Conservation (phyloP, 2,888 invertebrate species). For the Conchocele bisecta region DNA sequence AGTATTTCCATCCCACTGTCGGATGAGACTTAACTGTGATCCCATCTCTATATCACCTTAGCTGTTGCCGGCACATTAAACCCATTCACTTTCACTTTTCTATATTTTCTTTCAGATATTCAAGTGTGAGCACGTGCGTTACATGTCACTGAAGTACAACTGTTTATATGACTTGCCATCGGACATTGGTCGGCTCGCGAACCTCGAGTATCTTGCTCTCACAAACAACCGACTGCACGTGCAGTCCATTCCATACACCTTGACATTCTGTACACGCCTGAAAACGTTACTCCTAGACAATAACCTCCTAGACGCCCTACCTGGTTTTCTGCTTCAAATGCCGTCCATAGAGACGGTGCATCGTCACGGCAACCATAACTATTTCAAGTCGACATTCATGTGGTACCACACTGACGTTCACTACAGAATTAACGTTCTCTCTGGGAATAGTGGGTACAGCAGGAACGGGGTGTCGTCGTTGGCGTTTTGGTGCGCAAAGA, state of each 20-base stretch:
- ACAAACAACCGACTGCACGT: conserved; percentile 84
- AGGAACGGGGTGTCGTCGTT: conserved; percentile 66
- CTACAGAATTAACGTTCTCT: conserved; percentile 81
- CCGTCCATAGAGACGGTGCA: conserved; percentile 83
- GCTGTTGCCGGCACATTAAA: too few relatives aligned
- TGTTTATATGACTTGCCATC: conserved; percentile 82
- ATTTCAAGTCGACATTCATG: conserved; percentile 84
- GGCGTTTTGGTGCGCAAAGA: conserved; percentile 81
- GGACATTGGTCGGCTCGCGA: conserved; percentile 83
- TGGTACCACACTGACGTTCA: conserved; percentile 84
- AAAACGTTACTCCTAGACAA: conserved; percentile 83
- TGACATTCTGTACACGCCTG: conserved; percentile 82
- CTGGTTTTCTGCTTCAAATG: conserved; percentile 83
- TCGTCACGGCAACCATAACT: conserved; percentile 84
- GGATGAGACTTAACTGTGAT: too few relatives aligned
- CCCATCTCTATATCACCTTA: too few relatives aligned
- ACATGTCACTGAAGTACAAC: conserved; percentile 83
- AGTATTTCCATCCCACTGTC: too few relatives aligned
- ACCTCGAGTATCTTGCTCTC: conserved; percentile 82
- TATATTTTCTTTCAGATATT: conserved; percentile 82
- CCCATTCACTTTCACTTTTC: too few relatives aligned
- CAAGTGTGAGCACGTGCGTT: conserved; percentile 81
- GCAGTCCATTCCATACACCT: conserved; percentile 83
- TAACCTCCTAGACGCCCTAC: conserved; percentile 84
- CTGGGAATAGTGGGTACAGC: conserved; percentile 58